phyloP scores from a whole-genome alignment of 2,797 vertebrate genomes.

The Diglossa cyanea region DNA sequence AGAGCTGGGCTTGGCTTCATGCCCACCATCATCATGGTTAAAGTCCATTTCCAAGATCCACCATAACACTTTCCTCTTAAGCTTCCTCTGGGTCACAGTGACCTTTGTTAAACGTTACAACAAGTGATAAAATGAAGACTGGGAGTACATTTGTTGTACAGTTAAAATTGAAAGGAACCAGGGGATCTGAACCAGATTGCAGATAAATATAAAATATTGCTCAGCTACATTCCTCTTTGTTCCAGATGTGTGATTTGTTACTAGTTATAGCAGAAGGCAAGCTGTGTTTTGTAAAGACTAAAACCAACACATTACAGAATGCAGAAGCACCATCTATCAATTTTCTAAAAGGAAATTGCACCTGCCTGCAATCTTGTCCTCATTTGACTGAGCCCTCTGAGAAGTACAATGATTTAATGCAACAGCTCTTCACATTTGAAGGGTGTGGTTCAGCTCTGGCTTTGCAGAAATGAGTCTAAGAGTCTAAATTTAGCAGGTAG shows the following conservation, averaged over 20 bases:
- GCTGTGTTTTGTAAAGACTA: conserved; percentile 24
- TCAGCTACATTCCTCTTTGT: not conserved
- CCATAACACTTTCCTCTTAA: conserved; percentile 24
- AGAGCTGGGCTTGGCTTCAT: conserved; percentile 14
- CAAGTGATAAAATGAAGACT: conserved; percentile 40
- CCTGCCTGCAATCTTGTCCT: conserved; percentile 4
- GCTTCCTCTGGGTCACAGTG: conserved; percentile 45
- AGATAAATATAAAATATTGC: conserved; percentile 25
- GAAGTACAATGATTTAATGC: not conserved
- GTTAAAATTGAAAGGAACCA: conserved; percentile 33
- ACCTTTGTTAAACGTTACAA: conserved; percentile 48
- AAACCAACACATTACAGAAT: not conserved
- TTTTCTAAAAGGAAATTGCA: not conserved
- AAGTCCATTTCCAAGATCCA: conserved; percentile 32
- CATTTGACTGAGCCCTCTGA: conserved; percentile 11
- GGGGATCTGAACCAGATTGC: conserved; percentile 36
- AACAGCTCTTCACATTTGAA: conserved; percentile 4
- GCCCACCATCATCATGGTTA: not conserved
- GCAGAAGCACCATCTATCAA: not conserved
- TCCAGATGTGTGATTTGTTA: conserved; percentile 43
- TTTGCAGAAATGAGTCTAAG: not conserved
- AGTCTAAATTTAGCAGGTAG: not conserved
- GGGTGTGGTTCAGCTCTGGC: conserved; percentile 1
- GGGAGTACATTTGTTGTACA: conserved; percentile 36
- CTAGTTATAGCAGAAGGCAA: conserved; percentile 14